phyloP scores from a whole-genome alignment of 2,888 invertebrate species.

The Matsumyia berberina region DNA sequence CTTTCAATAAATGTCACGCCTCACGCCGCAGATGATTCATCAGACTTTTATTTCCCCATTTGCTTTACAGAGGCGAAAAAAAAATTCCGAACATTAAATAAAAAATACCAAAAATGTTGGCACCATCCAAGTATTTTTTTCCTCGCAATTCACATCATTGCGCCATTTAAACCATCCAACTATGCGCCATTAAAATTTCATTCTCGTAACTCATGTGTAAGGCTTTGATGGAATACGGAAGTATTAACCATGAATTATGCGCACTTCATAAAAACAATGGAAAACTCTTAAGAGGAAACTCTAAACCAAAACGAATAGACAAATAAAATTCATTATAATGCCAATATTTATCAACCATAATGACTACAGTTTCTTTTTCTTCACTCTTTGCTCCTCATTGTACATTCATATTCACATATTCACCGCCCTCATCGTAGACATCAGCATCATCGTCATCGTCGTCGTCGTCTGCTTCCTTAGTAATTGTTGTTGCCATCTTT shows the following conservation, averaged over 20 bases:
- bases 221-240: slow-evolving; percentile 73
- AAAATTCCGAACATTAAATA: slow-evolving; percentile 1
- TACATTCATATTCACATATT: slow-evolving; percentile 52
- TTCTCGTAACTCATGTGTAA: slow-evolving; percentile 63
- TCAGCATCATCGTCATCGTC: slow-evolving; percentile 19
- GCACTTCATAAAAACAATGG: slow-evolving; percentile 48
- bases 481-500: slow-evolving; percentile 36
- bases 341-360: slow-evolving; percentile 72
- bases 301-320: slow-evolving; percentile 38
- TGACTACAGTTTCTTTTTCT: slow-evolving; percentile 30
- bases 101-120: slow-evolving; percentile 25
- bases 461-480: slow-evolving; percentile 18
- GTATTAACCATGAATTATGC: slow-evolving; percentile 67
- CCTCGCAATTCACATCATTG: neutral
- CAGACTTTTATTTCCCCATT: neutral
- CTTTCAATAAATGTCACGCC: no score
- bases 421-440: slow-evolving; percentile 51
- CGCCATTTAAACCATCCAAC: slow-evolving; percentile 27
- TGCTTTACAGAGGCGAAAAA: no score
- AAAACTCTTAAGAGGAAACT: slow-evolving; percentile 31
- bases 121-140: slow-evolving; percentile 32
- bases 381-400: slow-evolving; percentile 9
- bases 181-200: slow-evolving; percentile 41
- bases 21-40: neutral
- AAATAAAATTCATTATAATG: slow-evolving; percentile 66